Evolutionary conservation across 2,797 vertebrate species (phyloP), one percentile per base, ranked within the genome.

Genomic region (Rhincodon typus): DNA sequence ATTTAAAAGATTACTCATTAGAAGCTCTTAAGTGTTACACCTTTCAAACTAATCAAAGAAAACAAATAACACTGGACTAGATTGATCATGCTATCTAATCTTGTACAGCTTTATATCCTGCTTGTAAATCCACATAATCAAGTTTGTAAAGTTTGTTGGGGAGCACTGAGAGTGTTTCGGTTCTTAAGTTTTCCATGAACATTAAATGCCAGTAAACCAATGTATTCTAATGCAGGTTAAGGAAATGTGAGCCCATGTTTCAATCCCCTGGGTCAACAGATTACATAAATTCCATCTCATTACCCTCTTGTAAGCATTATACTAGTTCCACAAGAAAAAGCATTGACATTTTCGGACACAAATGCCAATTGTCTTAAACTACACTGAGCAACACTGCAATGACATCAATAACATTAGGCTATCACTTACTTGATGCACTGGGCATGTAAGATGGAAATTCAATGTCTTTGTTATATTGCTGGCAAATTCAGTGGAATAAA

Each of bases 271-370:
- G 42, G 94, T 53, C 34, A 8, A 77, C 57, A 77, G 70, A 77
- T 74, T 95, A 53, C 94, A 95, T 77, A 72, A 57, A 95, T 95
- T 77, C 38, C 72, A 77, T n/a, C 72, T 95, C 94, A 95, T 95
- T 95, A 95, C 12, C 70, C 62, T 90, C 53, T 50, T 50, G 46
- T 70, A 95, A 42, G 23, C 67, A 46, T 74, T 27, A 94, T 30
- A 30, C 23, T 50, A 25, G 70, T 10, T n/a, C 70, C 42, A 77
- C 46, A 57, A 34, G 67, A 27, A 94, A 94, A 74, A 17, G 46
- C 23, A 15, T 21, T 66, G 57, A 67, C 8, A 13, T 42, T 70
- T 74, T 72, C 15, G 69, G 25, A 94, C 42, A 42, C 38, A 72
- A 50, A 77, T 95, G 69, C 46, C 15, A 46, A 53, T 95, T 72